Base-by-base conservation (phyloP, 2,113 vertebrate genomes). In the Pholis gunnellus region DNA sequence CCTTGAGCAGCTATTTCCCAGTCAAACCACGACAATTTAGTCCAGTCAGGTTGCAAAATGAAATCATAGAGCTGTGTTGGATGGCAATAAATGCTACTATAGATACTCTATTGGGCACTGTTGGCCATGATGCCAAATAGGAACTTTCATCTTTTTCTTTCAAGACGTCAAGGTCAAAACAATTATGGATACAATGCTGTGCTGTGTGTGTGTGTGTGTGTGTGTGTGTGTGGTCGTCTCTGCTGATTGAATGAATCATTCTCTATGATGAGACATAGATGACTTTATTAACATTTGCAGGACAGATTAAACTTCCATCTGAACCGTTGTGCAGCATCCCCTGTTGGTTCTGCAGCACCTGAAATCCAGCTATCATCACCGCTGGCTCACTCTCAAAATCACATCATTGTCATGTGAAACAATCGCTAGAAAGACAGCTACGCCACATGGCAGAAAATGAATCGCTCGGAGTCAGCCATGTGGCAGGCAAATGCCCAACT, bases 1-100 rank as follows among this genome's bases (percentile, higher is more conserved):
- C 93, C 93, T 94, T 94, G 85, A 86, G 85, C 25, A 50, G 69
- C 65, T 75, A 57, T 89, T 86, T 90, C 72, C 83, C 74, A 90
- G 83, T 84, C 83, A 87, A 79, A 89, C 71, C 81, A 82, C 0
- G 63, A 78, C 82, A 85, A 88, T 93, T 87, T 79, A 82, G 75
- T 75, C 61, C 69, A 75, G 81, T 77, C 36, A 57, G 83, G 36
- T 63, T 64, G 86, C 72, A 44, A 73, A 73, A 6, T 82, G 75
- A 87, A 81, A 86, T 78, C 72, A 83, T 7, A 85, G 75, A 31
- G 36, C 42, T 36, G 48, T 42, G 65, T 44, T 67, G 61, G 83
- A 77, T 80, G 77, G 50, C 65, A 82, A 83, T 77, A 76, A 82
- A 85, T 71, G 46, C 46, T 68, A n/a, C 57, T 59, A 42, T 56